Evolutionary conservation across 2,113 vertebrate species (phyloP).

Genomic region (Dendrocopos noguchii): DNA sequence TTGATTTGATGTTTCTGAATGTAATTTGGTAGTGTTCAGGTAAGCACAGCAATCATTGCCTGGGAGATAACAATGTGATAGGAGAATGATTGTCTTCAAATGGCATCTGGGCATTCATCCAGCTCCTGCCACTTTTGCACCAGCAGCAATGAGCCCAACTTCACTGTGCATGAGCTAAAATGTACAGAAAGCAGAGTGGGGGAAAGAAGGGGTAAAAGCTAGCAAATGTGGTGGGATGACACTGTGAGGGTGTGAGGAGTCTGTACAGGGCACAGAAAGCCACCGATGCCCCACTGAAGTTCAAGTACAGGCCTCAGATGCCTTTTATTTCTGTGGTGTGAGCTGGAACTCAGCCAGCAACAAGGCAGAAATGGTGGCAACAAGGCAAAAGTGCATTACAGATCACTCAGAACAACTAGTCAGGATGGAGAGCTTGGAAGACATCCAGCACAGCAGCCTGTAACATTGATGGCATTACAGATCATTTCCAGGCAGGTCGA

Average conservation of each 20-base stretch:
- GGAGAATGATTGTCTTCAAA: not conserved
- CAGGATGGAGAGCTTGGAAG: not conserved
- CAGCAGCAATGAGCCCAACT: not conserved
- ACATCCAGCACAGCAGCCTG: not conserved
- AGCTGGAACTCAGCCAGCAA: constrained; percentile 11
- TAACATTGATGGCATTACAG: constrained; percentile 26
- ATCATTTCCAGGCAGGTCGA: constrained; percentile 41
- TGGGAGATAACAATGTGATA: not conserved
- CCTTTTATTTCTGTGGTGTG: not conserved
- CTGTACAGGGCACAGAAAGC: not conserved
- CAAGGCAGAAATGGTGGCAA: not conserved
- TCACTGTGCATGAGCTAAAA: not conserved
- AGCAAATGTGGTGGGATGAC: not conserved
- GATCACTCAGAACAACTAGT: not conserved
- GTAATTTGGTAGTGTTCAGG: not conserved
- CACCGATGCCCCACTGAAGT: not conserved
- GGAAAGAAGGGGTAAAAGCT: not conserved
- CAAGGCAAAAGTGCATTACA: not conserved
- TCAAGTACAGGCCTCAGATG: not conserved
- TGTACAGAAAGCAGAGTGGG: not conserved
- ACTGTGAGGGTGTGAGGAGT: not conserved
- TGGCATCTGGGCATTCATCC: not conserved
- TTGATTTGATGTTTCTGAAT: not conserved
- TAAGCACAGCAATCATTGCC: not conserved
- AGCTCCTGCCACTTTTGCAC: not conserved